Evolutionary conservation across 1,140 invertebrate genomes (phyloP), one percentile per base, ranked within the genome.

Genomic region (Halictus rubicundus): DNA sequence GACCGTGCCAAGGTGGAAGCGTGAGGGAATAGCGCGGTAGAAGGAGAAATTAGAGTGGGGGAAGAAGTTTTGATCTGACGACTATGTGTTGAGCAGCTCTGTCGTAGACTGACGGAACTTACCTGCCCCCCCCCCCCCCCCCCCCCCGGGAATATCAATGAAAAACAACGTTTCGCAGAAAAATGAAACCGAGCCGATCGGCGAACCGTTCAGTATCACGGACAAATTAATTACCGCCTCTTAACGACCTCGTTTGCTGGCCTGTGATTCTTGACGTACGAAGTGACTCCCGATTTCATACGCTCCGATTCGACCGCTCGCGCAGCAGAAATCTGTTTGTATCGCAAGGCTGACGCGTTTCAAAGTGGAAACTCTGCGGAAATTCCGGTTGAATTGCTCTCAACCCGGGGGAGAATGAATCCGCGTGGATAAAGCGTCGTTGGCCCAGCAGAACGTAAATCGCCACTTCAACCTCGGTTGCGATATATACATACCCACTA

Each of bases 221-320:
- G 59, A 23, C 52, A 54, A 81, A 83, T 83, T 81, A 83, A 83
- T 83, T 77, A 66, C 65, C 61, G 63, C 14, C 42, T 46, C 59
- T 83, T 63, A 81, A 81, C 73, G 46, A 70, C 70, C 77, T 81
- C 68, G 68, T 81, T 81, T 71, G 57, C 59, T 7, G 59, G 60
- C 64, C 68, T 42, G 61, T 66, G 59, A 23, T 61, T 66, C 61
- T 8, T 27, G 27, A 37, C 27, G 71, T 52, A 52, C 49, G 2
- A 49, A 52, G 49, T 19, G 23, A 77, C 59, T 70, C 65, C 57
- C 73, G 81, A 82, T 82, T 83, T 82, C 74, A 68, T 72, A 21
- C 49, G 52, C 21, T 65, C 32, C 27, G 60, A 59, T 52, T 63
- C 78, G 66, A 27, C 66, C 37, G 76, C 25, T 32, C 32, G 32